Conservation (phyloP, 1,140 invertebrate genomes). For the Anoplolepis gracilipes region DNA sequence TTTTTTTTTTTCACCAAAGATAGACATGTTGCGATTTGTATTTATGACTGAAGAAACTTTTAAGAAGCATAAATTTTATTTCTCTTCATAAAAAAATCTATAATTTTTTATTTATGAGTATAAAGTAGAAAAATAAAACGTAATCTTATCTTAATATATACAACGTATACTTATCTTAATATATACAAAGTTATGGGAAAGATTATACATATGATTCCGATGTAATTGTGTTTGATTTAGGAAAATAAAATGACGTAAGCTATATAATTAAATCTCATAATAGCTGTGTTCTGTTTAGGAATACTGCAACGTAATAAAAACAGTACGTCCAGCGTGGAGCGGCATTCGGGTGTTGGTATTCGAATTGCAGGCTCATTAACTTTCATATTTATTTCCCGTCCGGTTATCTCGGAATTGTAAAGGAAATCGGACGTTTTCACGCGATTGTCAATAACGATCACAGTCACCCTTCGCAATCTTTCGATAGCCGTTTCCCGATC, state of each 20-base stretch:
- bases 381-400: constrained; percentile 43
- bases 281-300: constrained; percentile 25
- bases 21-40: background rate
- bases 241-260: constrained; percentile 7
- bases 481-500: constrained; percentile 72
- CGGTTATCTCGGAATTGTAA: constrained; percentile 14
- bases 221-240: background rate
- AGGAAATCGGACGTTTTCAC: constrained; percentile 41
- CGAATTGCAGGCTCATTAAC: constrained; percentile 18
- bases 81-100: background rate
- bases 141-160: background rate
- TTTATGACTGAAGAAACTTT: background rate
- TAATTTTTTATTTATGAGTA: background rate
- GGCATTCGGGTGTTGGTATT: constrained; percentile 9
- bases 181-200: background rate
- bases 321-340: background rate
- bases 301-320: background rate
- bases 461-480: constrained; percentile 47
- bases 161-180: background rate
- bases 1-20: background rate
- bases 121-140: background rate
- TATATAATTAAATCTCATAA: background rate
- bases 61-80: background rate
- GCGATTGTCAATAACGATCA: constrained; percentile 43
- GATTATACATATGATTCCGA: constrained; percentile 8